phyloP scores from a whole-genome alignment of 2,888 invertebrate species.

The Cryptus armator region DNA sequence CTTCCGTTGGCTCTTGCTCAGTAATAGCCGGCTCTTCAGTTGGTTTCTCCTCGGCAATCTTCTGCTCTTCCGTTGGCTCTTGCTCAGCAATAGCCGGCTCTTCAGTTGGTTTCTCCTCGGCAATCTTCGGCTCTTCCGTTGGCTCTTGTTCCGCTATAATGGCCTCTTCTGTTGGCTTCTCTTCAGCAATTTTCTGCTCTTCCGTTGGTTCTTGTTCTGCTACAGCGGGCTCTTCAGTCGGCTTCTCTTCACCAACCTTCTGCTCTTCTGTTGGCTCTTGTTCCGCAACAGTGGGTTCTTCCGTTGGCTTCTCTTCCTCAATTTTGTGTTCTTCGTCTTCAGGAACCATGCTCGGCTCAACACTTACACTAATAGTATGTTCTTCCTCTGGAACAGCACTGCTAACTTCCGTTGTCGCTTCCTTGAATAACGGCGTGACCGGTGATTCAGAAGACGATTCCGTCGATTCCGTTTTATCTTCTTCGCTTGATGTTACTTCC shows the following conservation, averaged over 20 bases:
- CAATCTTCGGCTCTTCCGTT: slow-evolving; percentile 1
- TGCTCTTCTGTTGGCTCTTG: slow-evolving; percentile 6
- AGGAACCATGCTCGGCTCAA: background rate
- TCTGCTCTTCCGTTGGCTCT: slow-evolving; percentile 28
- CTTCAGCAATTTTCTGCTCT: background rate
- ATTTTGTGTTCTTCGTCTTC: background rate
- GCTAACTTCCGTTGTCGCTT: slow-evolving; percentile 51
- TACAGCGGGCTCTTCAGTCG: background rate
- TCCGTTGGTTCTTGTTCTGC: slow-evolving; percentile 3
- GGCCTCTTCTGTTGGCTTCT: background rate
- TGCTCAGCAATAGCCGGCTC: background rate
- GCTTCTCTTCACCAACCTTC: background rate
- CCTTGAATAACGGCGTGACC: slow-evolving; percentile 49
- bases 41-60: slow-evolving; percentile 1
- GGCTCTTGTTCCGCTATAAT: slow-evolving; percentile 56
- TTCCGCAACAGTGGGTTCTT: slow-evolving; percentile 31
- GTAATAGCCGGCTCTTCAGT: background rate
- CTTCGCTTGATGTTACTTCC: slow-evolving; percentile 47
- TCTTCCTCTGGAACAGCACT: background rate
- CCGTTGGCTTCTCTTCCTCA: slow-evolving; percentile 11
- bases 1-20: background rate
- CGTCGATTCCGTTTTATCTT: slow-evolving; percentile 37
- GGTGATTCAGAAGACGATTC: slow-evolving; percentile 42
- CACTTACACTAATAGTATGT: background rate
- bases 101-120: slow-evolving; percentile 8